Percentiles rank a stretch among this genome's conserved stretches.
phyloP scores from a whole-genome alignment of 2,888 invertebrate species.

The Tiliacea aurago region DNA sequence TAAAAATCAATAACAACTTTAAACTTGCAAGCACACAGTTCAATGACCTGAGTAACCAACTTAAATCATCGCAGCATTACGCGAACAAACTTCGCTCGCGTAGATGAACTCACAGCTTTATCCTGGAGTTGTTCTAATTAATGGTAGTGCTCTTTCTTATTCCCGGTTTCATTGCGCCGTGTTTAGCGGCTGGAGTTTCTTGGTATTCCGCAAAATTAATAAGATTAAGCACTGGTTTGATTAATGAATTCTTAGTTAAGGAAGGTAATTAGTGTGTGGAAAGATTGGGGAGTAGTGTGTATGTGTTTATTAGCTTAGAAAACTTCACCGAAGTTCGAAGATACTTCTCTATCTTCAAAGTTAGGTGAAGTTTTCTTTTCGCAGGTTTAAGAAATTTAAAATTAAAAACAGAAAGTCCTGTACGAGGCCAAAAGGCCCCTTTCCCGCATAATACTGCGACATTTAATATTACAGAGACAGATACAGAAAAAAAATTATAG shows the following conservation, averaged over 20 bases:
- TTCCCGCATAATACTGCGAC: no score
- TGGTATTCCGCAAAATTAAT: conserved; percentile 41
- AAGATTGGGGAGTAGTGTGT: neutral
- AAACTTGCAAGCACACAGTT: conserved; percentile 6
- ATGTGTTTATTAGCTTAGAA: conserved; percentile 1
- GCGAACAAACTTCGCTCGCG: conserved; percentile 25
- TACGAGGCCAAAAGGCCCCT: no score
- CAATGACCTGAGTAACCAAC: conserved; percentile 22
- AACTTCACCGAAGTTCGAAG: no score
- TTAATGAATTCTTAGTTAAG: conserved; percentile 18
- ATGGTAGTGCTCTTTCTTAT: conserved; percentile 49
- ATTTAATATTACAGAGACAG: no score
- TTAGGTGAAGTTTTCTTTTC: neutral
- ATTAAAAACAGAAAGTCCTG: no score
- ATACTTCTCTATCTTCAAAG: neutral
- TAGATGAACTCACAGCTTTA: no score
- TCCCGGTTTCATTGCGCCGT: conserved; percentile 35
- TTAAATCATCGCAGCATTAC: conserved; percentile 13
- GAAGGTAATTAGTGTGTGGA: neutral
- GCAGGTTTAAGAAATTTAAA: no score
- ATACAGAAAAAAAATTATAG: no score
- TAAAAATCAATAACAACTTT: conserved; percentile 3
- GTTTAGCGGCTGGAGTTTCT: conserved; percentile 30
- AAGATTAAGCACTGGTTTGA: conserved; percentile 27
- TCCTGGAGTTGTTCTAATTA: conserved; percentile 47